Conservation (phyloP, 2,888 invertebrate genomes). For the Elegia similella region DNA sequence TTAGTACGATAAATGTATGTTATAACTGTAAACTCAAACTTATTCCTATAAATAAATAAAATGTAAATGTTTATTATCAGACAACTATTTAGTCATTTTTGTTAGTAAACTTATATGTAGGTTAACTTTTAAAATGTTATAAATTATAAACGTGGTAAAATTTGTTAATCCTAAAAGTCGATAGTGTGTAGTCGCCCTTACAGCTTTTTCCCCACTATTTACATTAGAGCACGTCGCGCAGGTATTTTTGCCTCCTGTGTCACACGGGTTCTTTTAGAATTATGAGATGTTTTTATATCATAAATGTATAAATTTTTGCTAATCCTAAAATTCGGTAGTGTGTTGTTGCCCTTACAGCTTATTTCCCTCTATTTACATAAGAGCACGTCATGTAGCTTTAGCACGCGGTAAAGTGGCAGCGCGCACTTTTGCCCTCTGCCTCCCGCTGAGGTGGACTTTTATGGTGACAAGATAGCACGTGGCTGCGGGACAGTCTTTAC, state of each 20-base stretch:
- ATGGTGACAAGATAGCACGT: background rate
- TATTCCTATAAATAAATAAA: no score
- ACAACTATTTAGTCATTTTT: no score
- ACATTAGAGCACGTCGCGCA: conserved; percentile 41
- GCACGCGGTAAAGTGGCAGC: conserved; percentile 43
- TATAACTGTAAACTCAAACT: no score
- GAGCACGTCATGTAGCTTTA: conserved; percentile 37
- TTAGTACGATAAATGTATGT: no score
- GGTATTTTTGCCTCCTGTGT: conserved; percentile 36
- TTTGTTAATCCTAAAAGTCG: no score
- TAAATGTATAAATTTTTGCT: no score
- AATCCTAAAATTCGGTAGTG: background rate
- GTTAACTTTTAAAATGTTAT: no score
- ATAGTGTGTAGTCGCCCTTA: background rate
- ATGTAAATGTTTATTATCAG: no score
- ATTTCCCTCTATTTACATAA: conserved; percentile 38
- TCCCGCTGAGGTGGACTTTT: conserved; percentile 38
- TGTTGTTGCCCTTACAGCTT: background rate
- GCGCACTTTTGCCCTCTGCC: conserved; percentile 40
- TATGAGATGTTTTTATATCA: no score
- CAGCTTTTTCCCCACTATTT: conserved; percentile 29
- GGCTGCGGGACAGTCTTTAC: background rate
- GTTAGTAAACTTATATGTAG: no score
- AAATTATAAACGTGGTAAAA: no score
- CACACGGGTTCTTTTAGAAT: no score